Conservation (phyloP, 2,888 invertebrate species). For the Marronus borbonicus region DNA sequence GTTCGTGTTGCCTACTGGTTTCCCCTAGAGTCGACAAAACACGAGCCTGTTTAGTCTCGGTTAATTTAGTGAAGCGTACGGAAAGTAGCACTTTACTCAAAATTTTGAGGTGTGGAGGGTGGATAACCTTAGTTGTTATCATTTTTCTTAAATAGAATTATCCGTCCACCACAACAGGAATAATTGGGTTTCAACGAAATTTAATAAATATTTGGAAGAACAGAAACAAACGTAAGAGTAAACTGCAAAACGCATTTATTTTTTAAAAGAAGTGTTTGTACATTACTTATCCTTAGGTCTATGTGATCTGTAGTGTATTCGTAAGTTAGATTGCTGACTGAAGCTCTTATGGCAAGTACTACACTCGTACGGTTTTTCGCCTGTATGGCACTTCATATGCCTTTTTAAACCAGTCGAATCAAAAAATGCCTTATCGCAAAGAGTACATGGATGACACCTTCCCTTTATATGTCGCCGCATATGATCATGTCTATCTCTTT, state of each 20-base stretch:
- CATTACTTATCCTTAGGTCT: constrained; percentile 1
- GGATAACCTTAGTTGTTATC: too few species aligned
- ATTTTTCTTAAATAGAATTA: too few species aligned
- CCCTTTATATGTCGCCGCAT: constrained; percentile 27
- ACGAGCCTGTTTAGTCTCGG: too few species aligned
- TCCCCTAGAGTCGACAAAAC: too few species aligned
- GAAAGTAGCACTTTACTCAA: too few species aligned
- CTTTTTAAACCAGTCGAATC: constrained; percentile 54
- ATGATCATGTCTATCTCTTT: constrained; percentile 16
- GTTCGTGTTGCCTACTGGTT: too few species aligned
- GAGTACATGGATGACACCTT: constrained; percentile 37
- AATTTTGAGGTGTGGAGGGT: too few species aligned
- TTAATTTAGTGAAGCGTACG: too few species aligned
- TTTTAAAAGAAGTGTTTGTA: neutral
- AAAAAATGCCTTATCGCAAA: constrained; percentile 55
- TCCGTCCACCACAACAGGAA: too few species aligned
- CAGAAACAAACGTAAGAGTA: neutral
- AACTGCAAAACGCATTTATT: neutral
- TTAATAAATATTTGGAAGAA: too few species aligned
- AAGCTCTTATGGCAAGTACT: constrained; percentile 54
- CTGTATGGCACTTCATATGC: constrained; percentile 54
- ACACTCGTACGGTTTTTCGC: constrained; percentile 54
- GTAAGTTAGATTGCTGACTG: constrained; percentile 55
- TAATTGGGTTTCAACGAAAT: too few species aligned
- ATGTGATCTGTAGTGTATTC: constrained; percentile 51